These are phyloP conservation scores for Xiphophorus couchianus DNA, from an alignment of 2,113 vertebrate genomes.

Conservation along the genomic window DNA sequence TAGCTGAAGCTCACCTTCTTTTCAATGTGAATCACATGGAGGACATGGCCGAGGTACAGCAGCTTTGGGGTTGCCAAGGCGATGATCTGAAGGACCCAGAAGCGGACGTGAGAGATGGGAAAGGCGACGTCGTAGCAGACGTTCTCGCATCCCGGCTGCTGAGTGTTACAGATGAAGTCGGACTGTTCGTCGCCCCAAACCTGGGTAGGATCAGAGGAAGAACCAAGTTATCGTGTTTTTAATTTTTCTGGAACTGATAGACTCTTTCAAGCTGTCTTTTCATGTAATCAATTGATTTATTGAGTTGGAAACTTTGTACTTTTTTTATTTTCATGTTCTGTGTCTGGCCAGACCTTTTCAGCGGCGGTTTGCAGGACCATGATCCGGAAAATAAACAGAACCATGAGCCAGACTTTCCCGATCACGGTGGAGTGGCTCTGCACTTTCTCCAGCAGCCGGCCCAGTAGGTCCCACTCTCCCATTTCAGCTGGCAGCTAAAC, in stretches of 20 bases:
- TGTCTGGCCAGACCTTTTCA: slow-evolving; percentile 78
- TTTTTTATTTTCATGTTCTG: background rate
- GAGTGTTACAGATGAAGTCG: slow-evolving; percentile 94
- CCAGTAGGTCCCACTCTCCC: slow-evolving; percentile 96
- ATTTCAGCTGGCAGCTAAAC: slow-evolving; percentile 75
- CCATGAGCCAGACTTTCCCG: slow-evolving; percentile 96
- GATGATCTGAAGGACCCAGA: slow-evolving; percentile 97
- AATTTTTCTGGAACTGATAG: too few relatives aligned
- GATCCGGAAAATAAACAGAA: slow-evolving; percentile 97
- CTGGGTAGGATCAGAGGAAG: slow-evolving; percentile 28
- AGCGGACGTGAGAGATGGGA: slow-evolving; percentile 96
- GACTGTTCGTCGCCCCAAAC: slow-evolving; percentile 97
- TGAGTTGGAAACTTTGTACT: too few relatives aligned
- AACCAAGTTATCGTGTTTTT: too few relatives aligned
- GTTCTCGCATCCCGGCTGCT: slow-evolving; percentile 95
- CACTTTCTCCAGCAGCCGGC: slow-evolving; percentile 92
- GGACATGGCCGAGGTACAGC: slow-evolving; percentile 93
- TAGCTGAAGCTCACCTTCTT: slow-evolving; percentile 77
- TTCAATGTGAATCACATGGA: slow-evolving; percentile 90
- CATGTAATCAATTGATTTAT: too few relatives aligned
- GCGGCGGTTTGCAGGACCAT: slow-evolving; percentile 89
- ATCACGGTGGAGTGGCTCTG: slow-evolving; percentile 96
- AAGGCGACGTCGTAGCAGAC: slow-evolving; percentile 97
- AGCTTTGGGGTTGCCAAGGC: slow-evolving; percentile 94
- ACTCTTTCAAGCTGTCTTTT: too few relatives aligned